Percentiles rank a stretch among this genome's conserved stretches.
Evolutionary conservation across 2,113 vertebrate genomes (phyloP).

Genomic region (Coptodon bakossiorum): DNA sequence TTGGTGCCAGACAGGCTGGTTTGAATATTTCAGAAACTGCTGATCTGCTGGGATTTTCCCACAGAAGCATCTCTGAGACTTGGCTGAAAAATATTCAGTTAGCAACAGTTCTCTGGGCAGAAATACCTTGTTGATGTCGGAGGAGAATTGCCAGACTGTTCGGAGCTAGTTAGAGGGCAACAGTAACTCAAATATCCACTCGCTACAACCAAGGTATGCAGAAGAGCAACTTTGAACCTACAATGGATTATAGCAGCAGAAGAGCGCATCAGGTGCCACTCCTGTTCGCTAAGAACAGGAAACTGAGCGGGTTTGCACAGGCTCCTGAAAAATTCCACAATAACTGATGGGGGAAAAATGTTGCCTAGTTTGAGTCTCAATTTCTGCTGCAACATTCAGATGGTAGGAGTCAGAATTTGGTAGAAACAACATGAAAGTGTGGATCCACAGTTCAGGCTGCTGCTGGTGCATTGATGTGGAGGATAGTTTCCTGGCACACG

Average conservation of each 20-base stretch:
- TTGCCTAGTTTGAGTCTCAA: neutral
- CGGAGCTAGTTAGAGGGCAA: neutral
- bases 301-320: neutral
- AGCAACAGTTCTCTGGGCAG: neutral
- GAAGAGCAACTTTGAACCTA: neutral
- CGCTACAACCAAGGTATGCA: neutral
- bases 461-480: neutral
- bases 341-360: neutral
- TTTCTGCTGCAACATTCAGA: neutral
- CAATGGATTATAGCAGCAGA: neutral
- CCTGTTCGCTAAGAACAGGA: neutral
- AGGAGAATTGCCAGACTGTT: neutral
- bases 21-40: neutral
- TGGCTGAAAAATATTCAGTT: neutral
- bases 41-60: neutral
- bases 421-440: neutral
- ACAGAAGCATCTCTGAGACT: neutral
- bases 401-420: neutral
- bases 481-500: neutral
- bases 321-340: neutral
- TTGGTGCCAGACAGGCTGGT: neutral
- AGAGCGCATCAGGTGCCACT: neutral
- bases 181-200: neutral
- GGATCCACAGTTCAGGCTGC: neutral
- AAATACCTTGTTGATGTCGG: neutral